Evolutionary conservation across 2,888 invertebrate genomes (phyloP).

Genomic region (Griposia aprilina): DNA sequence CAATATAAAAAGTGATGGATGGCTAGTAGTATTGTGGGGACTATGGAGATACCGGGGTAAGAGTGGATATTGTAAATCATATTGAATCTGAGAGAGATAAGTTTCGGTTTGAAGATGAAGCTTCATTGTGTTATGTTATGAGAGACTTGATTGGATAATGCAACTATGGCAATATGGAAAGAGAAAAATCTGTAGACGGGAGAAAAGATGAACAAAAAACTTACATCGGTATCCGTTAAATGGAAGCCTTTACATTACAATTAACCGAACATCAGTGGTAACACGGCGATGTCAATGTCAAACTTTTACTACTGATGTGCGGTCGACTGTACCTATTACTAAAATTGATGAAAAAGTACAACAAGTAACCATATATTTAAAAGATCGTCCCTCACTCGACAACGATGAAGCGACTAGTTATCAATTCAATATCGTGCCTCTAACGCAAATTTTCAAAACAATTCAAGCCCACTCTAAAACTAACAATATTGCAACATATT

Average conservation of each 20-base stretch:
- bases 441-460: slow-evolving; percentile 35
- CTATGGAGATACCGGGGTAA: slow-evolving; percentile 32
- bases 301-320: background rate
- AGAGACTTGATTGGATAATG: background rate
- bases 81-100: slow-evolving; percentile 56
- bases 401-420: background rate
- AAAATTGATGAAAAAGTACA: background rate
- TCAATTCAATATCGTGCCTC: background rate
- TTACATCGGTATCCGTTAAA: background rate
- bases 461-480: slow-evolving; percentile 30
- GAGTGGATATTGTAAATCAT: slow-evolving; percentile 62
- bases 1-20: slow-evolving; percentile 72
- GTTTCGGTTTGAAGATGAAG: slow-evolving; percentile 30
- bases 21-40: slow-evolving; percentile 52
- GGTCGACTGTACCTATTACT: background rate
- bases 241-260: background rate
- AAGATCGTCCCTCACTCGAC: too few species aligned
- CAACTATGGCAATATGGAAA: background rate
- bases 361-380: background rate
- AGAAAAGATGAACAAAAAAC: background rate
- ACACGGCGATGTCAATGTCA: background rate
- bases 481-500: slow-evolving; percentile 49
- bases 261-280: background rate
- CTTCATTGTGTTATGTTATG: slow-evolving; percentile 5
- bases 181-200: background rate